Evolutionary conservation across 2,113 vertebrate species (phyloP), one percentile per base, ranked within the genome.

Genomic region (Dromiciops gliroides): DNA sequence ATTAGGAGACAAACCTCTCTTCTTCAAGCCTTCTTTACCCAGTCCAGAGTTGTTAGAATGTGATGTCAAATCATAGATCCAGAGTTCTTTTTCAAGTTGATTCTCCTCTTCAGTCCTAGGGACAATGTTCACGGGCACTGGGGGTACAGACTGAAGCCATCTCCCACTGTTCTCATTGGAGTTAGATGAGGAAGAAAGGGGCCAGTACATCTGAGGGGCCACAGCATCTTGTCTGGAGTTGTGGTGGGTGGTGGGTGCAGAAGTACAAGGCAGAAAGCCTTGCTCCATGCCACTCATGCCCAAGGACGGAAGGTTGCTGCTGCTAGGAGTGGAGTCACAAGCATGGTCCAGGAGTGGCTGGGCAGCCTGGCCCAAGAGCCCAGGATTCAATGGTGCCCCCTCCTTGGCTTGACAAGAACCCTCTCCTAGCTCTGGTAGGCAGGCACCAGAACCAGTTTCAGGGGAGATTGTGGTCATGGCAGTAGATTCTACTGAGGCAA

Each of bases 1-100:
- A 89, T 99, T 99, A 0, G 99, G 99, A 0, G 99, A 99, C 94
- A 99, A 98, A 28, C 99, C 97, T 92, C 99, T 98, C 97, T 99
- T 98, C 97, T 99, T 99, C 95, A 97, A 99, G 97, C 99, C 99
- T 8, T 97, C 98, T 97, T 99, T 99, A 0, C 99, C 99, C 22
- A 99, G 98, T 94, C 99, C 99, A 0, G 99, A 99, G 97, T 99
- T 99, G 0, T 98, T 96, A 0, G 99, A 98, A 98, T 99, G 99
- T 0, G 99, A 99, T 95, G 99, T 98, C 16, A 83, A 19, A 0
- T 98, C 97, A 83, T 98, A 97, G 11, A 19, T 44, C 95, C 99
- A 44, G 67, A 22, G 19, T 44, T 44, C 89, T 97, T 51, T 97
- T 48, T 99, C 99, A 94, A 99, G 99, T 23, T 98, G 98, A 95